A percentile compares a stretch with the other conserved stretches of the same genome.
Evolutionary conservation across 2,888 invertebrate genomes (phyloP).

Genomic region (Alloplasta piceator): DNA sequence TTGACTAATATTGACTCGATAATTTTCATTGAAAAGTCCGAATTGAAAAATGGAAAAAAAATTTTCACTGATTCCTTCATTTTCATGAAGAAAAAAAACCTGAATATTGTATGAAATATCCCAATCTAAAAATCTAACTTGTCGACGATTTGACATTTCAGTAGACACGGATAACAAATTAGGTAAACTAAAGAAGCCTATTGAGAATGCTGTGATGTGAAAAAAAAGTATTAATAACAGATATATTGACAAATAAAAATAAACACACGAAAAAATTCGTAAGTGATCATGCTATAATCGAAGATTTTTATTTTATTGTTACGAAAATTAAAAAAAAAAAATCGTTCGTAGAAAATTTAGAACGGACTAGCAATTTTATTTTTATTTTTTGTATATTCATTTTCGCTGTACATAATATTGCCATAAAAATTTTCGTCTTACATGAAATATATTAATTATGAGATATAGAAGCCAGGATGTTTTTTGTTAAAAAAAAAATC

Average conservation of each 20-base stretch:
- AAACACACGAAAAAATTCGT: slow-evolving; percentile 75
- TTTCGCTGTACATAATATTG: slow-evolving; percentile 70
- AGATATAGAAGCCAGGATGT: slow-evolving; percentile 59
- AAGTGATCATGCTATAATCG: slow-evolving; percentile 80
- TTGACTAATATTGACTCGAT: no score
- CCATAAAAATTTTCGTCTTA: slow-evolving; percentile 43
- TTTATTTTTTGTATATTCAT: no score
- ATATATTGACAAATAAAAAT: slow-evolving; percentile 68
- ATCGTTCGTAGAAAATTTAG: slow-evolving; percentile 63
- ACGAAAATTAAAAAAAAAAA: slow-evolving; percentile 27
- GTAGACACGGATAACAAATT: slow-evolving; percentile 81
- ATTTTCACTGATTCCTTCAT: no score
- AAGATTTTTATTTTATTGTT: slow-evolving; percentile 48
- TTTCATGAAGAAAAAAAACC: no score
- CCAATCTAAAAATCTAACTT: slow-evolving; percentile 38
- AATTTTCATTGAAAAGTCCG: no score
- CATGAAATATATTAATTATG: not conserved
- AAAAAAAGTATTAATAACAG: slow-evolving; percentile 75
- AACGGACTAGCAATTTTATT: slow-evolving; percentile 68
- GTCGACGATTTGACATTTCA: slow-evolving; percentile 75
- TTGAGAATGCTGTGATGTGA: slow-evolving; percentile 81
- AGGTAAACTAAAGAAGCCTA: slow-evolving; percentile 80
- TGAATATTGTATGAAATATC: not conserved
- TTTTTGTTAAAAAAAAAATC: slow-evolving; percentile 22
- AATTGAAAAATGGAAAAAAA: no score